phyloP scores from a whole-genome alignment of 2,888 invertebrate genomes.

The Maniola hyperantus region DNA sequence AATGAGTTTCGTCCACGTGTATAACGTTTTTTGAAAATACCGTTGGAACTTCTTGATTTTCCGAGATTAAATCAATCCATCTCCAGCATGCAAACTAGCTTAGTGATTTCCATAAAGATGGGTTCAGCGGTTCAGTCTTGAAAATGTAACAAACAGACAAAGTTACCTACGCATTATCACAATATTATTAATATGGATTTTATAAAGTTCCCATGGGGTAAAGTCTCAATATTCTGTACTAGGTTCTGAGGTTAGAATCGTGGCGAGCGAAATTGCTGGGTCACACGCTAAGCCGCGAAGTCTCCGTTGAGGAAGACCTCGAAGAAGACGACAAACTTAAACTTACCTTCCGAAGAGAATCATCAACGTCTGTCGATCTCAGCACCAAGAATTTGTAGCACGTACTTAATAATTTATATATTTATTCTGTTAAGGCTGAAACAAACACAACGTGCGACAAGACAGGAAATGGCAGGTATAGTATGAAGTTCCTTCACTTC shows the following conservation, averaged over 20 bases:
- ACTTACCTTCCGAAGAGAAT: constrained; percentile 65
- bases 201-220: not conserved
- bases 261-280: constrained; percentile 84
- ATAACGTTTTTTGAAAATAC: no score
- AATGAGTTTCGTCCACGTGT: no score
- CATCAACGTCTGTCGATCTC: constrained; percentile 65
- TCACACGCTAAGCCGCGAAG: constrained; percentile 61
- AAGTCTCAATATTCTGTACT: constrained; percentile 32
- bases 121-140: no score
- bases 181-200: no score
- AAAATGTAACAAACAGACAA: no score
- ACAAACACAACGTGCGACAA: not conserved
- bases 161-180: no score
- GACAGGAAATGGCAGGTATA: not conserved
- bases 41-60: no score
- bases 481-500: no score
- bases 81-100: no score
- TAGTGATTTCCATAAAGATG: no score
- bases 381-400: constrained; percentile 38
- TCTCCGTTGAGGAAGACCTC: constrained; percentile 69
- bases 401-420: constrained; percentile 18
- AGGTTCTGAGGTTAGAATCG: constrained; percentile 89
- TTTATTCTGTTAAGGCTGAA: not conserved
- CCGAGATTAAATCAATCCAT: no score
- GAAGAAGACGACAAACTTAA: constrained; percentile 72